phyloP scores from a whole-genome alignment of 1,140 invertebrate species.

The Rhyzopertha dominica region DNA sequence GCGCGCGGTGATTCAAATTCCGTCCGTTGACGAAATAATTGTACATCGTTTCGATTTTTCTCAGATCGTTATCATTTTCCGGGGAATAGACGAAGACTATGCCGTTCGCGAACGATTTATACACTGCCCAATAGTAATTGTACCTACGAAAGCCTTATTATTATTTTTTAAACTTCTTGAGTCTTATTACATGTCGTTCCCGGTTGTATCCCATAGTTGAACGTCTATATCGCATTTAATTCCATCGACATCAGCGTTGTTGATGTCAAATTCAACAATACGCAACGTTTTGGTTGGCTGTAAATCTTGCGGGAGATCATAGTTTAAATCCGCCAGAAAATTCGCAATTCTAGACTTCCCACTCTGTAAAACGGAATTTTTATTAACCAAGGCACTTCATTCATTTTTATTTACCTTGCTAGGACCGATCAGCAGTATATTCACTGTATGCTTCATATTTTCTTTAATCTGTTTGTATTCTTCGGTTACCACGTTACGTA shows the following conservation, averaged over 20 bases:
- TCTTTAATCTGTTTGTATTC: no score
- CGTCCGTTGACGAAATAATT: conserved; percentile 21
- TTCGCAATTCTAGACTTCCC: conserved; percentile 20
- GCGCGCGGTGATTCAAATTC: conserved; percentile 11
- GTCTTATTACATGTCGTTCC: conserved; percentile 19
- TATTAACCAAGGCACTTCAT: conserved; percentile 1
- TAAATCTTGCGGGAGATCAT: conserved; percentile 12
- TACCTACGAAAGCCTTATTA: conserved; percentile 6
- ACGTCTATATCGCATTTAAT: conserved; percentile 13
- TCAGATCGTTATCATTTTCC: conserved; percentile 13
- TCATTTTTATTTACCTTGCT: neutral
- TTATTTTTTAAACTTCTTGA: neutral
- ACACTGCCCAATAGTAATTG: conserved; percentile 17
- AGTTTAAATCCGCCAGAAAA: conserved; percentile 15
- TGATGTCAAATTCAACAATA: conserved; percentile 19
- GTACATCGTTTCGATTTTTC: conserved; percentile 20
- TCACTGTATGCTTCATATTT: no score
- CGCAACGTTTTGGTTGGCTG: conserved; percentile 12
- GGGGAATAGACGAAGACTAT: conserved; percentile 19
- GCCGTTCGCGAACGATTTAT: conserved; percentile 15
- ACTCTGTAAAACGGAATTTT: conserved; percentile 13
- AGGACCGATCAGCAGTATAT: no score
- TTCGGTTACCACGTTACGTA: no score
- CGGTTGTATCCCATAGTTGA: conserved; percentile 22
- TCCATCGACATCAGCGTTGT: conserved; percentile 11